Percentiles rank a stretch among this genome's conserved stretches.
These are phyloP conservation scores for Hypsopygia costalis DNA, from an alignment of 2,888 invertebrate species.

Conservation along the genomic window DNA sequence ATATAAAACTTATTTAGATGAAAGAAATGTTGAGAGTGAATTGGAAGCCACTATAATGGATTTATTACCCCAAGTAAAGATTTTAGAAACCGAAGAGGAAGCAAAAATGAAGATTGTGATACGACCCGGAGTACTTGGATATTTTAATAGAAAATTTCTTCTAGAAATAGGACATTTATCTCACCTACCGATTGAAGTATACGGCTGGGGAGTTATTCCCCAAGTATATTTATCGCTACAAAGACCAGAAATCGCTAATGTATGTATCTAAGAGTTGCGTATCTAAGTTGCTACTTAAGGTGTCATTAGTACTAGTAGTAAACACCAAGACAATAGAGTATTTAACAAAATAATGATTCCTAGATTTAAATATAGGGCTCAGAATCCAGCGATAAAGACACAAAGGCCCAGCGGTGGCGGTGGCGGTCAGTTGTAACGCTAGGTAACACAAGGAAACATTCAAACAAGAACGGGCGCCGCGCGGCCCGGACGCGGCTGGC, in stretches of 20 bases:
- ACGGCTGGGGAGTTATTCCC: constrained; percentile 80
- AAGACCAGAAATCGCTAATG: constrained; percentile 48
- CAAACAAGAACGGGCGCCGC: no score
- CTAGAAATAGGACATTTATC: constrained; percentile 79
- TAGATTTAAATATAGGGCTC: no score
- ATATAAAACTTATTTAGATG: constrained; percentile 59
- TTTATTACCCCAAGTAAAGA: constrained; percentile 60
- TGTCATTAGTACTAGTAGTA: no score
- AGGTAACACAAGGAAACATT: no score
- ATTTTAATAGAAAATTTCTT: constrained; percentile 65
- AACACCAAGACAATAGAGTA: no score
- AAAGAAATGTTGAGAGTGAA: constrained; percentile 45
- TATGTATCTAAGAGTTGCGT: constrained; percentile 27
- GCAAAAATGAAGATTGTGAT: constrained; percentile 64
- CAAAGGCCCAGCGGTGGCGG: no score
- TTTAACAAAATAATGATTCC: no score
- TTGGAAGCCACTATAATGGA: constrained; percentile 65
- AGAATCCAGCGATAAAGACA: no score
- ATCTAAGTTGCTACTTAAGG: no score
- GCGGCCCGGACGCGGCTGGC: no score
- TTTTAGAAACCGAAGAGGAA: constrained; percentile 56
- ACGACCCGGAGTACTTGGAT: constrained; percentile 77
- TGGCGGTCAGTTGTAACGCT: no score
- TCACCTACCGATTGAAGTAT: constrained; percentile 72
- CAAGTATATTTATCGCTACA: constrained; percentile 78